Conservation (phyloP, 2,797 vertebrate genomes). For the Pipistrellus pipistrellus region DNA sequence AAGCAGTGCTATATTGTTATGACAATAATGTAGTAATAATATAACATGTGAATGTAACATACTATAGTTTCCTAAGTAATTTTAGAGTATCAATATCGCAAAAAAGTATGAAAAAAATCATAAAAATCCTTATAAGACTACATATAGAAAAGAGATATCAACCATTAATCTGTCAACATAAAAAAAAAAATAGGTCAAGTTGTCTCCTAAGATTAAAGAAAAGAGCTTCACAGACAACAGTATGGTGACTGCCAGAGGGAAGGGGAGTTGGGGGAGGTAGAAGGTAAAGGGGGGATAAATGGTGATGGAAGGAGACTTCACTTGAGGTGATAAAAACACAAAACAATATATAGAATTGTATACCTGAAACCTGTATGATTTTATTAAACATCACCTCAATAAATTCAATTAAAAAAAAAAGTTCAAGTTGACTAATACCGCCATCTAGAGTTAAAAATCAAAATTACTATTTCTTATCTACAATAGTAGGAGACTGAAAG, state of each 20-base stretch:
- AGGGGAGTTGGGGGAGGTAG: not conserved
- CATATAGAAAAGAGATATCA: not conserved
- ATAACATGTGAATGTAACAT: not conserved
- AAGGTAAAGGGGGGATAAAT: not conserved
- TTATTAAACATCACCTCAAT: not conserved
- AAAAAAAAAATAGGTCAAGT: not conserved
- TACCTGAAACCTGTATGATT: not conserved
- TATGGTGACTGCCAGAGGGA: not conserved
- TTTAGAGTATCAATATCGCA: constrained; percentile 5
- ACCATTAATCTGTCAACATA: not conserved
- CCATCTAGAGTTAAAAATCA: constrained; percentile 65
- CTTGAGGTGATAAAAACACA: not conserved
- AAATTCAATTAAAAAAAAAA: not conserved
- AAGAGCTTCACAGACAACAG: not conserved
- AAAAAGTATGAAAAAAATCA: not conserved
- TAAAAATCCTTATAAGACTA: not conserved
- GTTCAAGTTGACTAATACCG: not conserved
- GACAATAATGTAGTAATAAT: not conserved
- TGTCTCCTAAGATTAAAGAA: not conserved
- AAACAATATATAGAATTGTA: not conserved
- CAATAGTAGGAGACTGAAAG: not conserved
- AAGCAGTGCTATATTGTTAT: not conserved
- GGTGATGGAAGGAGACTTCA: not conserved
- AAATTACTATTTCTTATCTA: constrained; percentile 38
- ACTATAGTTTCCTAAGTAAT: not conserved